These are phyloP conservation scores for Anthoscopus minutus DNA, from an alignment of 2,113 vertebrate genomes.

Conservation along the genomic window DNA sequence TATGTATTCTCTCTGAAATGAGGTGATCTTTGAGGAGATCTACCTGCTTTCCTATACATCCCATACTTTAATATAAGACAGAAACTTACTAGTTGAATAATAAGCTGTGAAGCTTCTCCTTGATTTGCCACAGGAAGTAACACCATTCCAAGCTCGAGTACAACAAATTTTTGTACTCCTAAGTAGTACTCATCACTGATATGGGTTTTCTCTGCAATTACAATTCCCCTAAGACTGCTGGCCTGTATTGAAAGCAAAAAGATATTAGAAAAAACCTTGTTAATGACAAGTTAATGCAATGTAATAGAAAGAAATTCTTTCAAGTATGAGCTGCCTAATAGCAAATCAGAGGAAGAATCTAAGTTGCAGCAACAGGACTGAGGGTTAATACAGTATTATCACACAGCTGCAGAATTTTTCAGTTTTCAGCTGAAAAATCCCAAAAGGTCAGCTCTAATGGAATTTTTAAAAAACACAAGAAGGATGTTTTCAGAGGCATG, in stretches of 20 bases:
- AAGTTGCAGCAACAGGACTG: neutral
- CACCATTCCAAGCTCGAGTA: conserved; percentile 86
- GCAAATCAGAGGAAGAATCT: neutral
- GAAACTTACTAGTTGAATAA: conserved; percentile 81
- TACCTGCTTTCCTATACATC: neutral
- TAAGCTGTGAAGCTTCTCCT: conserved; percentile 83
- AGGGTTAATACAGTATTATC: neutral
- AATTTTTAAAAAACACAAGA: neutral
- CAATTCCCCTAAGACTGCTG: conserved; percentile 73
- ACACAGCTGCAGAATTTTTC: neutral
- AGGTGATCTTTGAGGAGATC: neutral
- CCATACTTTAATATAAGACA: neutral
- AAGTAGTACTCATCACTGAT: conserved; percentile 85
- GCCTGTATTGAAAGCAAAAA: conserved; percentile 62
- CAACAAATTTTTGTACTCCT: conserved; percentile 83
- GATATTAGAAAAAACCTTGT: neutral
- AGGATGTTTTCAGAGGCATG: neutral
- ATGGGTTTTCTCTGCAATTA: conserved; percentile 83
- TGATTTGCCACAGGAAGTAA: conserved; percentile 82
- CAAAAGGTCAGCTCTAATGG: neutral
- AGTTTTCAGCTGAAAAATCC: neutral
- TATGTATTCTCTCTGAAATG: neutral
- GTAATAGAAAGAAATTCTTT: neutral
- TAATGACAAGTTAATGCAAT: neutral
- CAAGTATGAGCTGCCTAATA: neutral